Percentiles rank a stretch among this genome's conserved stretches.
phyloP scores from a whole-genome alignment of 2,113 vertebrate genomes.

The Etia nguti region DNA sequence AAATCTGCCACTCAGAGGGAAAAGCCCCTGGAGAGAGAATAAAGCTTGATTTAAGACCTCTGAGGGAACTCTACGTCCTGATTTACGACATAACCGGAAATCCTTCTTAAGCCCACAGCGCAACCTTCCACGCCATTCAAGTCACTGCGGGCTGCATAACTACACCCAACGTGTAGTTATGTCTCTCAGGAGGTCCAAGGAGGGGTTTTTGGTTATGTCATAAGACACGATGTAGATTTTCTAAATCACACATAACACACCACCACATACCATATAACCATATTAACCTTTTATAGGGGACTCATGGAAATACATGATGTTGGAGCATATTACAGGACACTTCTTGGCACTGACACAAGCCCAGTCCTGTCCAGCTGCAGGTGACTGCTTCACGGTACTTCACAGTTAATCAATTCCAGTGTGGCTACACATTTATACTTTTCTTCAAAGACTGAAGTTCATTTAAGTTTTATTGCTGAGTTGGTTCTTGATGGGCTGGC shows the following conservation, averaged over 20 bases:
- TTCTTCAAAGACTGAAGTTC: background rate
- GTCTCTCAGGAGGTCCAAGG: background rate
- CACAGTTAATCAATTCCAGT: background rate
- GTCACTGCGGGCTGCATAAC: background rate
- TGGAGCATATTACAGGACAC: background rate
- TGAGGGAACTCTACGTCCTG: background rate
- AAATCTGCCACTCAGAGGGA: background rate
- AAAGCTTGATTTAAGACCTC: background rate
- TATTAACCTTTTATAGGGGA: background rate
- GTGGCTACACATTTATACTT: background rate
- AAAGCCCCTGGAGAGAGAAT: background rate
- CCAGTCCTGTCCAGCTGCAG: background rate
- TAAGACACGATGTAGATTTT: rapidly evolving
- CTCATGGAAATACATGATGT: background rate
- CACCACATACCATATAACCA: background rate
- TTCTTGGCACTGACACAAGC: background rate
- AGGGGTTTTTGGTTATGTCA: rapidly evolving
- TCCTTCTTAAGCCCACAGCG: background rate
- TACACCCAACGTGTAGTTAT: rapidly evolving
- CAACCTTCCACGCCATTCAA: background rate
- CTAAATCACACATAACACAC: background rate
- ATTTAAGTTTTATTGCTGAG: background rate
- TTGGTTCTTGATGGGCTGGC: background rate
- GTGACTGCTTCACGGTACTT: background rate
- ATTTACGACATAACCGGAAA: rapidly evolving